Evolutionary conservation across 2,113 vertebrate species (phyloP), one percentile per base, ranked within the genome.

Genomic region (Coturnix japonica): DNA sequence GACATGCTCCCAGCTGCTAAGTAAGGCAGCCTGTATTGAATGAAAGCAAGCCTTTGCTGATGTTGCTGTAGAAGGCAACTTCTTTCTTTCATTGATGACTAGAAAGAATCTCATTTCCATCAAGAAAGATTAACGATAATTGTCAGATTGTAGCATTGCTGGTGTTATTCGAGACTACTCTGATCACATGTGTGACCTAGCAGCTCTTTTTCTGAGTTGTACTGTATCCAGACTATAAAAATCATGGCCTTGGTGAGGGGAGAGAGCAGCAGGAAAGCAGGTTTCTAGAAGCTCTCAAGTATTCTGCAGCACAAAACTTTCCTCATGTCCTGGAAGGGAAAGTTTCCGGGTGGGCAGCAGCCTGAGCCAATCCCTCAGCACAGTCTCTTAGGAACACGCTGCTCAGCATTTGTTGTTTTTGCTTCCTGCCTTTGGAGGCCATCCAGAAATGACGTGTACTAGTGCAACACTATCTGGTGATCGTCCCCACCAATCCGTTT

Each of bases 351-450:
- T 1, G 20, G 71, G 82, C 86, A 90, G 92, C 46, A 70, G 57
- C 85, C 26, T 9, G 44, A 85, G 74, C 94, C 60, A n/a, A 4
- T 35, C 71, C 61, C 80, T 70, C 77, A 13, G 81, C 51, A 9
- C 0, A 13, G 44, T 91, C 37, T 47, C 10, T 19, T 1, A 80
- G 83, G 81, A 87, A 83, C 75, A 44, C 0, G 1, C 70, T 75
- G 83, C 84, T 88, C 71, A 25, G 61, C 67, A 7, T n/a, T 86
- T 61, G 30, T 60, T 94, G 76, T 15, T 78, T 83, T 83, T 83
- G 72, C 39, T 73, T 84, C 79, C 76, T 83, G 71, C 81, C 71
- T 33, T 69, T 95, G 96, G 93, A 95, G 54, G 9, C 7, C 43
- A 60, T 80, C 95, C 95, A 95, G 78, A 5, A 61, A 21, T 91